Evolutionary conservation across 2,113 vertebrate genomes (phyloP).

Genomic region (Sterna hirundo): DNA sequence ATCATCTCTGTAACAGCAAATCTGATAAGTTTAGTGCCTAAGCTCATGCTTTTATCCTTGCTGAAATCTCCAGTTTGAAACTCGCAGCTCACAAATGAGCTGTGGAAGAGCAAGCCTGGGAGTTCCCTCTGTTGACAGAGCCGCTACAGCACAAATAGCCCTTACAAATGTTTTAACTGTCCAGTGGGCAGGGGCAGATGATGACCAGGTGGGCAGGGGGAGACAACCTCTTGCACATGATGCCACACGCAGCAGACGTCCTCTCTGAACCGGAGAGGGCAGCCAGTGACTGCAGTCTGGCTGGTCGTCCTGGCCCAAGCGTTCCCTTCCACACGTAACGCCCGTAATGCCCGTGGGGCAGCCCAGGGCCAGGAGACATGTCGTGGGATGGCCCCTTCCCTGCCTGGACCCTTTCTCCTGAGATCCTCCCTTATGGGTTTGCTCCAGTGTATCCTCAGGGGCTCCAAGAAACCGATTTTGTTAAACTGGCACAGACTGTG

Average conservation of each 20-base stretch:
- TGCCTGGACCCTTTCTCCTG: neutral
- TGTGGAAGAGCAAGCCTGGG: neutral
- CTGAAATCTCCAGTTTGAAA: neutral
- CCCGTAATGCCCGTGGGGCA: fast-evolving
- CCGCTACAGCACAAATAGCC: fast-evolving
- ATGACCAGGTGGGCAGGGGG: no score
- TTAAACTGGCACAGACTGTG: neutral
- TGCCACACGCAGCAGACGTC: fast-evolving
- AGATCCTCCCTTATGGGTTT: fast-evolving
- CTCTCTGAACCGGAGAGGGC: neutral
- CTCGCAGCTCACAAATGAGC: fast-evolving
- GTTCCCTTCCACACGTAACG: neutral
- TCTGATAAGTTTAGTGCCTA: neutral
- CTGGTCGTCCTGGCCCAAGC: neutral
- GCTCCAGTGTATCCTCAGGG: neutral
- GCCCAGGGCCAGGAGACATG: neutral
- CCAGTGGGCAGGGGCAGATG: neutral
- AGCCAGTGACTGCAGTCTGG: neutral
- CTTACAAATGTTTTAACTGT: neutral
- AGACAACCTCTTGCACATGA: neutral
- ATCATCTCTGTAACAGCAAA: neutral
- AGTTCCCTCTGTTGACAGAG: neutral
- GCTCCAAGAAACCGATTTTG: neutral
- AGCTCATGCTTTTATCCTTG: neutral
- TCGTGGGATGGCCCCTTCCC: fast-evolving